Evolutionary conservation across 2,888 invertebrate species (phyloP).

Genomic region (Dorcus parallelipipedus): DNA sequence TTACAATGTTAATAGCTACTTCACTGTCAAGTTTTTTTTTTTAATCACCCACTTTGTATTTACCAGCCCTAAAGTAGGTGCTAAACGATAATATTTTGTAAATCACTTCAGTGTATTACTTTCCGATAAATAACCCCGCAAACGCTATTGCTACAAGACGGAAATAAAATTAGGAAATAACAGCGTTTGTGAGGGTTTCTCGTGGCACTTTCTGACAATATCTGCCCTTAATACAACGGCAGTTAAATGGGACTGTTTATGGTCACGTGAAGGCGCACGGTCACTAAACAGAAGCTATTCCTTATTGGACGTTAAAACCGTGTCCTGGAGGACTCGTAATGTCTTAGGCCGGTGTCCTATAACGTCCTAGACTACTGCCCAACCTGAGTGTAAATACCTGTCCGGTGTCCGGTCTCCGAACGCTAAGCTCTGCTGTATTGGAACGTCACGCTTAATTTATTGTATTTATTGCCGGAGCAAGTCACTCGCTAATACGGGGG

Average conservation of each 20-base stretch:
- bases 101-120: too few species aligned
- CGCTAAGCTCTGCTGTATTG: slow-evolving; percentile 14
- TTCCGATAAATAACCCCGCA: too few species aligned
- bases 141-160: slow-evolving; percentile 9
- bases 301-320: slow-evolving; percentile 23
- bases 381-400: slow-evolving; percentile 15
- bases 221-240: slow-evolving; percentile 18
- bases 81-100: too few species aligned
- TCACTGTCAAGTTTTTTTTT: not conserved
- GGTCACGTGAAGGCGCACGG: slow-evolving; percentile 20
- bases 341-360: slow-evolving; percentile 15
- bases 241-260: slow-evolving; percentile 22
- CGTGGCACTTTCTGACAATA: slow-evolving; percentile 19
- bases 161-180: slow-evolving; percentile 20
- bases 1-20: slow-evolving; percentile 2
- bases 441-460: slow-evolving; percentile 7
- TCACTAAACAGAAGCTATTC: slow-evolving; percentile 21
- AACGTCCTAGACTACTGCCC: slow-evolving; percentile 4
- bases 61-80: too few species aligned
- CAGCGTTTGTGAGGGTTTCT: slow-evolving; percentile 17
- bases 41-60: too few species aligned
- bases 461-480: not conserved
- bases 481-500: too few species aligned
- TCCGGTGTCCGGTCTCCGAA: slow-evolving; percentile 10
- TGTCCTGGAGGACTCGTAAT: slow-evolving; percentile 22